Conservation (phyloP, 2,888 invertebrate genomes). For the Noctua comes region DNA sequence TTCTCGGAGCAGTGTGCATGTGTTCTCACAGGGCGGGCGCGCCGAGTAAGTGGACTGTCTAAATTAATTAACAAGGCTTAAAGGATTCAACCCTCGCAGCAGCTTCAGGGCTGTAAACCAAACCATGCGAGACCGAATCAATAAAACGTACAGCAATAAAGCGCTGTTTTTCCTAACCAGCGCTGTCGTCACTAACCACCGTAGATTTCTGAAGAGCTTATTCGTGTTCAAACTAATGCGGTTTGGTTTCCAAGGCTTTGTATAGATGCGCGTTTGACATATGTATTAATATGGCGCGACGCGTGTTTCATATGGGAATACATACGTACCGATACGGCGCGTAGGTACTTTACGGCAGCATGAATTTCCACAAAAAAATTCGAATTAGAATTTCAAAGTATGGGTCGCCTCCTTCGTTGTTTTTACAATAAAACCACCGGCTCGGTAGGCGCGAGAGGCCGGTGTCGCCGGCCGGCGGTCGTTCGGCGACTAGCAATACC, state of each 20-base stretch:
- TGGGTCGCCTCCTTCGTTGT: constrained; percentile 17
- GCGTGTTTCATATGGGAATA: constrained; percentile 46
- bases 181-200: constrained; percentile 80
- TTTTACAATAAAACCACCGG: constrained; percentile 51
- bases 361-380: constrained; percentile 47
- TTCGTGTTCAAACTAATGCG: constrained; percentile 86
- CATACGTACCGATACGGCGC: constrained; percentile 36
- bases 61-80: constrained; percentile 87
- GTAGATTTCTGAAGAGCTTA: constrained; percentile 86
- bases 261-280: constrained; percentile 76
- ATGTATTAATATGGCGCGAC: constrained; percentile 68
- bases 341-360: constrained; percentile 30
- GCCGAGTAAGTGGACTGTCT: constrained; percentile 85
- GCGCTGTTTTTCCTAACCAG: constrained; percentile 76
- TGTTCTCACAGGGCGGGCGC: constrained; percentile 78
- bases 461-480: constrained; percentile 66
- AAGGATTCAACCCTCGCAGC: constrained; percentile 75
- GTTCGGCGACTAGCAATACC: constrained; percentile 74
- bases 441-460: constrained; percentile 49
- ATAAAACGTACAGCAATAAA: constrained; percentile 75
- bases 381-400: constrained; percentile 40
- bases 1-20: constrained; percentile 77
- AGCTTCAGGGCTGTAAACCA: constrained; percentile 79
- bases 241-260: constrained; percentile 81
- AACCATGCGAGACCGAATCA: constrained; percentile 66